A percentile compares a stretch with the other conserved stretches of the same genome.
These are phyloP conservation scores for Gouania willdenowi DNA, from an alignment of 2,797 vertebrate species.

Conservation along the genomic window DNA sequence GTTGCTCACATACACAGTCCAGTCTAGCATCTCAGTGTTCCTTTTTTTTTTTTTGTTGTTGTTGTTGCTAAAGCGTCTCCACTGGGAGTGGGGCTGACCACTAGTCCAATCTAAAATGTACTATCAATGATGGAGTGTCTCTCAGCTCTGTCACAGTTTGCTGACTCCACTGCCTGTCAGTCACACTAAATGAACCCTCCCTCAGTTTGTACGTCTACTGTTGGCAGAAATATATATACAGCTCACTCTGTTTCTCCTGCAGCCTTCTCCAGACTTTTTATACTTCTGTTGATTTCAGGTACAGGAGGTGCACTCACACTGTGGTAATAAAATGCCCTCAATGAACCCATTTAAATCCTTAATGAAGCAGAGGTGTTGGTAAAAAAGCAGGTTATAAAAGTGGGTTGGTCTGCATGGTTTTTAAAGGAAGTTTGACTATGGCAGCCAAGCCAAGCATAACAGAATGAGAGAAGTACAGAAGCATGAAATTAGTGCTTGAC, in stretches of 20 bases:
- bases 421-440: slow-evolving; percentile 2
- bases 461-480: slow-evolving; percentile 22
- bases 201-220: not conserved
- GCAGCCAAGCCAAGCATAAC: slow-evolving; percentile 41
- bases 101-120: not conserved
- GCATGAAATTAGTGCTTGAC: slow-evolving; percentile 17
- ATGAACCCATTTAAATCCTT: slow-evolving; percentile 8
- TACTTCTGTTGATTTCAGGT: not conserved
- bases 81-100: not conserved
- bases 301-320: not conserved
- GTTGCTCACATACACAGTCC: slow-evolving; percentile 1
- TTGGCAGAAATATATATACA: slow-evolving; percentile 9
- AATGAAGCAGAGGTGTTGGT: slow-evolving; percentile 34
- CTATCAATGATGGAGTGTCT: slow-evolving; percentile 2
- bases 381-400: slow-evolving; percentile 34
- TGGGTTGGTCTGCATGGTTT: slow-evolving; percentile 6
- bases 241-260: not conserved
- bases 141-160: slow-evolving; percentile 17
- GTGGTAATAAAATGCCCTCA: not conserved
- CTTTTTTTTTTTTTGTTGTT: too few relatives aligned
- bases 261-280: not conserved
- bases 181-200: slow-evolving; percentile 5
- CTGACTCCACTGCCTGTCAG: slow-evolving; percentile 28
- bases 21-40: slow-evolving; percentile 6
- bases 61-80: not conserved